Evolutionary conservation across 1,140 invertebrate genomes (phyloP), one percentile per base, ranked within the genome.

Genomic region (Magallana ariakensis): DNA sequence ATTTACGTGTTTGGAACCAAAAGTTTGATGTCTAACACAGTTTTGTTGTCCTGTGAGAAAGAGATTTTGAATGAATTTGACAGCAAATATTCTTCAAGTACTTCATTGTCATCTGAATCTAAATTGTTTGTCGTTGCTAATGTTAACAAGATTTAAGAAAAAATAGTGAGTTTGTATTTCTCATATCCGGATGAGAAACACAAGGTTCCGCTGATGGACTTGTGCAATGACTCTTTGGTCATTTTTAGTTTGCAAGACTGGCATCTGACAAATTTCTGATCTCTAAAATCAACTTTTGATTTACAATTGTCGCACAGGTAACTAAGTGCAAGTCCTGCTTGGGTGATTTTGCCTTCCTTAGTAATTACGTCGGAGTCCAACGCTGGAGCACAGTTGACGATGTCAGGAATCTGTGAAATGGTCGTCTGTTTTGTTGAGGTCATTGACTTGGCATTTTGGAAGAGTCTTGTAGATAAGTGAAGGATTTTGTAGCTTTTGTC

Each of bases 41-140:
- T 60, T 60, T 60, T 60, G 58, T 60, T 60, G 58, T 60, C 58
- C 13, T 60, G 58, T 60, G 58, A 60, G 58, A 60, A 60, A 60
- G 58, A 60, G 58, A 60, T 60, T 60, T 60, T 60, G 58, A 60
- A 60, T 10, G 58, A 60, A 60, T 60, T 60, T 60, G 58, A 60
- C 58, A 60, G 58, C 58, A 60, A 60, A 60, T 60, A 60, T 60
- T 60, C 58, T 60, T 60, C 58, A 60, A 60, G 58, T 60, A 60
- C 13, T 10, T 60, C 58, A 60, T 13, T 60, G 58, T 60, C 58
- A 60, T 60, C 58, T 60, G 58, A 60, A 60, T 60, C 58, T 60
- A 60, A 10, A 60, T 60, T 60, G 58, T 60, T 60, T 60, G 58
- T 60, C 58, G 58, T 60, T 60, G 58, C 58, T 60, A 60, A 60